Base-by-base conservation (phyloP, 2,888 invertebrate genomes). In the Bursaphelenchus okinawaensis region DNA sequence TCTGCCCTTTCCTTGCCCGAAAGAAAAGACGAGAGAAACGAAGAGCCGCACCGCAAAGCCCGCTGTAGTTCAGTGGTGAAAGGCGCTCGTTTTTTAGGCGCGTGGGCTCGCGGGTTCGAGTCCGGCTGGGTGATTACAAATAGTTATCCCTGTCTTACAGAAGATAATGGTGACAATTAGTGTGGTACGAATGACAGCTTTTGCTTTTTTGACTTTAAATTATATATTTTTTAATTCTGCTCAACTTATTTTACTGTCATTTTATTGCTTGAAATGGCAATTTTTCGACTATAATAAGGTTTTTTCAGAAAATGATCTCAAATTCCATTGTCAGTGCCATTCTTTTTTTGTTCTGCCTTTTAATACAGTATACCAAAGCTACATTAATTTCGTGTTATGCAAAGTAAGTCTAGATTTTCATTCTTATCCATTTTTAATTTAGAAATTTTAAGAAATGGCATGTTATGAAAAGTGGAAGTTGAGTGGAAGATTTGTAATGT, bases 321-420 rank as follows among this genome's bases (percentile, higher is more conserved):
- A 40, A 40, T 16, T n/a, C n/a, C n/a, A n/a, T n/a, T 40, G 40
- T 12, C 40, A 40, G 40, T 40, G 12, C 12, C n/a, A 16, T 4
- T 1, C 40, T n/a, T 12, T 12, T 16, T n/a, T 40, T 12, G 40
- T 40, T 16, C 12, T 40, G 1, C n/a, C n/a, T 4, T 40, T 40
- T 40, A n/a, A 4, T 40, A 16, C 12, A 4, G 12, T n/a, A n/a
- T 16, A 4, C 40, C 12, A 40, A n/a, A 4, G 40, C 16, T 1
- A 40, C 40, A 16, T 12, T 59, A 22, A 59, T 59, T 31, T 40
- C 60, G 1, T 59, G 60, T 59, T 59, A 59, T 50, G 60, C 60
- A 59, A 59, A 59, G 60, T 59, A 50, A 59, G 60, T 59, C n/a
- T n/a, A n/a, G n/a, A n/a, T n/a, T n/a, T n/a, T n/a, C n/a, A n/a